Conservation (phyloP, 2,888 invertebrate species). For the Lasioglossum pauxillum region DNA sequence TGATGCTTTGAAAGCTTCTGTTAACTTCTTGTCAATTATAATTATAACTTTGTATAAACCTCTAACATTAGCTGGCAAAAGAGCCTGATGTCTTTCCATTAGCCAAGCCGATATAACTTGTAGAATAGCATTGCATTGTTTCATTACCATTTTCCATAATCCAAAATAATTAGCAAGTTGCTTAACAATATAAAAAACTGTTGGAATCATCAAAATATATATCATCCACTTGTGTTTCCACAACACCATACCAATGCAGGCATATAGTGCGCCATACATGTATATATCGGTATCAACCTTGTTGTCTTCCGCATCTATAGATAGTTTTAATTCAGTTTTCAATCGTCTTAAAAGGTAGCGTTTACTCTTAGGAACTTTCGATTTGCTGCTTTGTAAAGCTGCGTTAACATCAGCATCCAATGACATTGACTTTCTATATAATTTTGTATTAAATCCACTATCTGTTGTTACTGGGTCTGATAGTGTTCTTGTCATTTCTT, state of each 20-base stretch:
- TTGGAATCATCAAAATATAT: constrained; percentile 91
- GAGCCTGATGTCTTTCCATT: constrained; percentile 88
- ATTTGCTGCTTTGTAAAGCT: constrained; percentile 37
- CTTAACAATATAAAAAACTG: constrained; percentile 89
- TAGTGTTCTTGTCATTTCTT: constrained; percentile 17
- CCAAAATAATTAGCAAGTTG: constrained; percentile 84
- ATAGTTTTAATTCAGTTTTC: constrained; percentile 77
- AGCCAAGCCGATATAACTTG: constrained; percentile 87
- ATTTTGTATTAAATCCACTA: constrained; percentile 17
- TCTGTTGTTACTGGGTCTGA: not conserved
- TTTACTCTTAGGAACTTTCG: constrained; percentile 67
- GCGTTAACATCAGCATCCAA: constrained; percentile 71
- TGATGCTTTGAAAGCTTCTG: constrained; percentile 89
- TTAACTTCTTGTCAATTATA: constrained; percentile 87
- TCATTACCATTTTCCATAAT: constrained; percentile 83
- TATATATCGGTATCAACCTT: constrained; percentile 85
- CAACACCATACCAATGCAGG: constrained; percentile 92
- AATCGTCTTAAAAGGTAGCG: constrained; percentile 79
- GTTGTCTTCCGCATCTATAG: constrained; percentile 77
- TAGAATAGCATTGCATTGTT: constrained; percentile 82
- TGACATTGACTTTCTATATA: constrained; percentile 75
- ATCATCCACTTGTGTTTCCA: constrained; percentile 95
- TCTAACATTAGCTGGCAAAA: constrained; percentile 91
- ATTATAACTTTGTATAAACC: constrained; percentile 90
- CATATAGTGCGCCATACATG: constrained; percentile 92